Base-by-base conservation (phyloP, 2,113 vertebrate species). In the Chloropsis cyanopogon region DNA sequence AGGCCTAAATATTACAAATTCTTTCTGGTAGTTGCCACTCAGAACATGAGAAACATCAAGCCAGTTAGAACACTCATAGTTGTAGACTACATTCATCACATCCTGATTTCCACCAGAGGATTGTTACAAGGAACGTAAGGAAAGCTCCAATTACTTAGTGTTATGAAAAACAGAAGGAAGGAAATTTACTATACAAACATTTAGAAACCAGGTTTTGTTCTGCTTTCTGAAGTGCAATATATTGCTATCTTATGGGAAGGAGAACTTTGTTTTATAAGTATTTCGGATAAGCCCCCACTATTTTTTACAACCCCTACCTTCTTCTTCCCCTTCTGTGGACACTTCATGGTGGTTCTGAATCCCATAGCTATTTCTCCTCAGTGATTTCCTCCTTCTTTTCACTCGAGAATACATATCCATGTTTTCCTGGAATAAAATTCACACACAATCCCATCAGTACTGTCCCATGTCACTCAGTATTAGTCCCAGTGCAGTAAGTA, bases 371-470 rank as follows among this genome's bases (percentile, higher is more conserved):
- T 98, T 99, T 97, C 99, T 98, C 82, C 99, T 98, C 97, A 99
- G 93, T 17, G 99, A 99, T 92, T 99, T 99, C 96, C 99, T 97
- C 52, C 98, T 98, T 31, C 99, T 98, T 97, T 99, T 99, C 77
- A 99, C 99, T 93, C 99, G 98, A 77, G 99, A 99, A 97, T 99
- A 99, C 99, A 99, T 99, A 97, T 99, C 99, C 98, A 99, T 99
- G 97, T 99, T 99, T 98, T 99, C 99, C 99, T 99, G 50, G 35
- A 97, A 94, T 14, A 64, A 78, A 91, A 83, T 60, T 39, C 90
- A 87, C 31, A 29, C 19, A 17, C 11, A 33, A 2, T 61, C 23
- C 64, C 46, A 73, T 88, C 44, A 81, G 52, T 37, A 37, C 24
- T 20, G 35, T 47, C 35, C 61, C 54, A 35, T 1, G 6, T 35